Evolutionary conservation across 2,113 vertebrate genomes (phyloP).

Genomic region (Mionectes macconnelli): DNA sequence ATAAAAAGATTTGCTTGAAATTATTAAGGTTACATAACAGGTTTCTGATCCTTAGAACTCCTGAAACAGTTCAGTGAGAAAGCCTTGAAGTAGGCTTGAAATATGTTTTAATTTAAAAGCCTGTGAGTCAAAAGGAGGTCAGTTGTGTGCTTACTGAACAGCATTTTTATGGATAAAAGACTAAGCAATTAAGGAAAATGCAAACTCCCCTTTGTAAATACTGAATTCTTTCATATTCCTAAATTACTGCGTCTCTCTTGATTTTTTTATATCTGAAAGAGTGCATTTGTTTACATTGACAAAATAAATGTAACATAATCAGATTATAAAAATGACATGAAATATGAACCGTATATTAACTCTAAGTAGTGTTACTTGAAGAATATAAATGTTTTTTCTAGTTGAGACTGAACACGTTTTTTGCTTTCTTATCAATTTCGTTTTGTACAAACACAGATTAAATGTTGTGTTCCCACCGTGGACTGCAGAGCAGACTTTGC

Average conservation of each 20-base stretch:
- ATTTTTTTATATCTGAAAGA: neutral
- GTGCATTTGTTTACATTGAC: neutral
- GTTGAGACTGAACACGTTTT: neutral
- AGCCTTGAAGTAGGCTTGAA: neutral
- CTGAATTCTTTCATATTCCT: neutral
- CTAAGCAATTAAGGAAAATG: neutral
- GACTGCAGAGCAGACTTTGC: neutral
- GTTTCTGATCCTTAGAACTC: neutral
- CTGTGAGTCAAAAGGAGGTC: slow-evolving; percentile 2
- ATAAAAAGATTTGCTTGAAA: neutral
- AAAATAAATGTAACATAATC: neutral
- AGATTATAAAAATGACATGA: neutral
- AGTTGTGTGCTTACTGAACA: neutral
- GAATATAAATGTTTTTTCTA: neutral
- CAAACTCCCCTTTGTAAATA: neutral
- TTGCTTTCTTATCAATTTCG: neutral
- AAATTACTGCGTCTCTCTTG: neutral
- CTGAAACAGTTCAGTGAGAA: neutral
- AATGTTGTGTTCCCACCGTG: neutral
- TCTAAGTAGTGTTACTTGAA: neutral
- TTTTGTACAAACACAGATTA: neutral
- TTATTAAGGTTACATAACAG: neutral
- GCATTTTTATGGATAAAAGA: neutral
- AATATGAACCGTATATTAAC: neutral
- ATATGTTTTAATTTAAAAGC: neutral